Conservation (phyloP, 2,797 vertebrate species). For the Echiichthys vipera region DNA sequence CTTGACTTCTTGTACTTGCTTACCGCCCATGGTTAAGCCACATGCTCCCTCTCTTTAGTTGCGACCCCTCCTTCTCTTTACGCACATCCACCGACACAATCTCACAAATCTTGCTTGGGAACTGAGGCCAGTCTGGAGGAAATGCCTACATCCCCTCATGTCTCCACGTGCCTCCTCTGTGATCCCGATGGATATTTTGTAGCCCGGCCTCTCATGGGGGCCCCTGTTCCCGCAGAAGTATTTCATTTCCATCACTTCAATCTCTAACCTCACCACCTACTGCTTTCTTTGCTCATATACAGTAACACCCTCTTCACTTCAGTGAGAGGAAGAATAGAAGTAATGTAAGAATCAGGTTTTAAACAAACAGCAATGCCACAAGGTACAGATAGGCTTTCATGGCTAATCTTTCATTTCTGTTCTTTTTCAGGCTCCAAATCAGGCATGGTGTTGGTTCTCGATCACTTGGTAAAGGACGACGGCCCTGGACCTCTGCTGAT, state of each 20-base stretch:
- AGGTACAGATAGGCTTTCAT: neutral
- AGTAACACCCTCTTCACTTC: neutral
- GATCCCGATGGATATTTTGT: constrained; percentile 63
- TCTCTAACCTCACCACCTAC: constrained; percentile 29
- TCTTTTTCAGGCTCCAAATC: constrained; percentile 78
- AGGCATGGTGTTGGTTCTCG: constrained; percentile 86
- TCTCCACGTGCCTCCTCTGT: constrained; percentile 62
- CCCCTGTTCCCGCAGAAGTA: constrained; percentile 37
- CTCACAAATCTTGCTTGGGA: constrained; percentile 68
- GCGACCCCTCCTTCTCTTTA: constrained; percentile 40
- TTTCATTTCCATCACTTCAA: constrained; percentile 59
- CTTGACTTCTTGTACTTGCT: constrained; percentile 48
- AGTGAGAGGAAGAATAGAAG: neutral
- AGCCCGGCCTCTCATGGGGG: constrained; percentile 28
- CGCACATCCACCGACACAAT: constrained; percentile 54
- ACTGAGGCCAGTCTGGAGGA: constrained; percentile 71
- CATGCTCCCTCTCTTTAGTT: constrained; percentile 36
- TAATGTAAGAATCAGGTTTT: neutral
- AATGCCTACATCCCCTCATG: constrained; percentile 72
- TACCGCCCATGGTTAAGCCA: constrained; percentile 43
- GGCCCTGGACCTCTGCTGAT: constrained; percentile 72
- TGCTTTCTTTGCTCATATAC: constrained; percentile 21
- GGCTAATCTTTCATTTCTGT: constrained; percentile 33
- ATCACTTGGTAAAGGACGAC: constrained; percentile 80
- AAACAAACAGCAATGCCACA: neutral